Evolutionary conservation across 1,140 invertebrate genomes (phyloP).

Genomic region (Drosophila triauraria): DNA sequence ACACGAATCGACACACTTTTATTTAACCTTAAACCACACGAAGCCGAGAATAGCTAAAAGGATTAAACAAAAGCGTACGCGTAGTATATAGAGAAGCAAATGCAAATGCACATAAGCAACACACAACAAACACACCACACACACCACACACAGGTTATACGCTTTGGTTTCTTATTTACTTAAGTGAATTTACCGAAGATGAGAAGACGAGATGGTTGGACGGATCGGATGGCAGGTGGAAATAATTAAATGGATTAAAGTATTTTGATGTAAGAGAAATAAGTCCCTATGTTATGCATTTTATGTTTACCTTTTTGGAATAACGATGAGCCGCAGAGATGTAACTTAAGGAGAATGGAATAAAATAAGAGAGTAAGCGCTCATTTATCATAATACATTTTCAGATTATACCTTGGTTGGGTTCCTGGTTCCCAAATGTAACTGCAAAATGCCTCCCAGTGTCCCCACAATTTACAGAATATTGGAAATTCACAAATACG

Average conservation of each 20-base stretch:
- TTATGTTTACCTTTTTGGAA: constrained; percentile 47
- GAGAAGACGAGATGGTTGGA: neutral
- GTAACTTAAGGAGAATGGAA: constrained; percentile 47
- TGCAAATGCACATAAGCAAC: constrained; percentile 44
- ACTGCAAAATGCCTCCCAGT: no score
- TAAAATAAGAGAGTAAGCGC: constrained; percentile 42
- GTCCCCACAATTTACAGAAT: no score
- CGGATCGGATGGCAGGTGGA: neutral
- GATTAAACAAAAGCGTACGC: constrained; percentile 6
- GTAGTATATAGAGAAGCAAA: constrained; percentile 27
- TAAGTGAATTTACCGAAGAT: constrained; percentile 34
- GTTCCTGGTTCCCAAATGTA: no score
- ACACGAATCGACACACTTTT: constrained; percentile 11
- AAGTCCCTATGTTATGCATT: constrained; percentile 61
- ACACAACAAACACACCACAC: neutral
- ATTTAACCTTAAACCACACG: constrained; percentile 17
- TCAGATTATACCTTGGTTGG: neutral
- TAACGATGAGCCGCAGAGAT: constrained; percentile 43
- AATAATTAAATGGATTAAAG: constrained; percentile 49
- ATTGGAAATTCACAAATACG: no score
- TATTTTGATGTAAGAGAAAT: constrained; percentile 54
- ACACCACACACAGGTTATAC: constrained; percentile 31
- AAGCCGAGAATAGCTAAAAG: constrained; percentile 17
- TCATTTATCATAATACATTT: constrained; percentile 50
- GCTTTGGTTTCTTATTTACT: constrained; percentile 52